phyloP scores from a whole-genome alignment of 2,888 invertebrate species.

The Papilio elwesi region DNA sequence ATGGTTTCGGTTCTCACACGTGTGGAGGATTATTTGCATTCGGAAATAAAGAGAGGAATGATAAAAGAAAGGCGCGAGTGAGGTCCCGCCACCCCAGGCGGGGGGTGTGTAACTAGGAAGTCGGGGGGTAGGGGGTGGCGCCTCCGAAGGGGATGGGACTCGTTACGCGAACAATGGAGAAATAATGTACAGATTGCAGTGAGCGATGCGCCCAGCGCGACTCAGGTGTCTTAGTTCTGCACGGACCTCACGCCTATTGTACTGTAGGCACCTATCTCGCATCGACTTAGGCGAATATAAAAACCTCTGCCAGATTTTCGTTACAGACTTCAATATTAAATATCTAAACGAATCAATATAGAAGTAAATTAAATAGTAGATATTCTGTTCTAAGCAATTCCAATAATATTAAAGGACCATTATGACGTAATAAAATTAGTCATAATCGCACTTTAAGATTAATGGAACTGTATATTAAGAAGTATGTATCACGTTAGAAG shows the following conservation, averaged over 20 bases:
- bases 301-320: conserved; percentile 4
- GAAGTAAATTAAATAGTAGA: not conserved
- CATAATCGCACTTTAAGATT: too few relatives aligned
- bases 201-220: conserved; percentile 83
- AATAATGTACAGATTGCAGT: conserved; percentile 85
- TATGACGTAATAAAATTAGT: too few relatives aligned
- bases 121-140: conserved; percentile 58
- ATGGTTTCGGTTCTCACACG: conserved; percentile 86
- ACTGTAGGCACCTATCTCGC: conserved; percentile 39
- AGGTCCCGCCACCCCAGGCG: conserved; percentile 82
- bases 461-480: too few relatives aligned
- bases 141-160: conserved; percentile 70
- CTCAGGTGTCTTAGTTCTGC: conserved; percentile 79
- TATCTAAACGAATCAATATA: not conserved
- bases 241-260: conserved; percentile 69
- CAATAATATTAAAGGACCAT: too few relatives aligned
- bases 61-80: conserved; percentile 85
- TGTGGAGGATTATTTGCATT: conserved; percentile 86
- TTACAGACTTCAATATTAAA: not conserved
- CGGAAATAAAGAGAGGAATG: conserved; percentile 85
- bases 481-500: too few relatives aligned
- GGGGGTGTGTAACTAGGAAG: conserved; percentile 76
- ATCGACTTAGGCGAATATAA: conserved; percentile 32
- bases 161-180: conserved; percentile 85
- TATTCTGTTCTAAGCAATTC: too few relatives aligned